These are phyloP conservation scores for Okapia johnstoni DNA, from an alignment of 2,113 vertebrate genomes.

Conservation along the genomic window DNA sequence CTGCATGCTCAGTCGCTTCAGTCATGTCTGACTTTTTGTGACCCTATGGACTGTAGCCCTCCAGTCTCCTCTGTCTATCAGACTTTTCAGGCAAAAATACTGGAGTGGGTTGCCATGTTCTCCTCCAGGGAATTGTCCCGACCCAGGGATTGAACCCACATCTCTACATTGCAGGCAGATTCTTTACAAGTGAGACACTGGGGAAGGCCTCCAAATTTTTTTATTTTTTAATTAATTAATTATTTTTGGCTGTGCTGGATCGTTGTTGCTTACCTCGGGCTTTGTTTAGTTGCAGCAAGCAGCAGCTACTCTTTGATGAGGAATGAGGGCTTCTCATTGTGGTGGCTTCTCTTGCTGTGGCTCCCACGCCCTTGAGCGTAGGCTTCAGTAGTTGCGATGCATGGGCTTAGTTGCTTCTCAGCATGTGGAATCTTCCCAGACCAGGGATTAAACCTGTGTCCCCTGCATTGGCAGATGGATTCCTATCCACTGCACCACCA, in stretches of 20 bases:
- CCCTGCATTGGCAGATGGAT: background rate
- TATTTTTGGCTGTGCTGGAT: background rate
- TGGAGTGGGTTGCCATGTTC: background rate
- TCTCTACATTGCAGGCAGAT: background rate
- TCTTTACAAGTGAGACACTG: background rate
- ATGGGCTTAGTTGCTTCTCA: background rate
- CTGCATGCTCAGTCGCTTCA: background rate
- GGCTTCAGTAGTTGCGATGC: background rate
- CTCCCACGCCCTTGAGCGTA: background rate
- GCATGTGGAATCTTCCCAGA: background rate
- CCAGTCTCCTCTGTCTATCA: background rate
- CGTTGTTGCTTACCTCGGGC: background rate
- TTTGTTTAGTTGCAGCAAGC: background rate
- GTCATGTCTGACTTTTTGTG: background rate
- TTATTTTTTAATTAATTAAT: background rate
- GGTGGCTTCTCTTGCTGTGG: background rate
- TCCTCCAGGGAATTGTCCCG: fast-evolving
- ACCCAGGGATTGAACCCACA: background rate
- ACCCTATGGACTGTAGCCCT: background rate
- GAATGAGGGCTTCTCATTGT: background rate
- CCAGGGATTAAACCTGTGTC: background rate
- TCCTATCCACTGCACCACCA: background rate
- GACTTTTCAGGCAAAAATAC: background rate
- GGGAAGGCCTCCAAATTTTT: background rate
- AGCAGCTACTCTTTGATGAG: background rate